Evolutionary conservation across 2,113 vertebrate species (phyloP), one percentile per base, ranked within the genome.

Genomic region (Pseudorhombus dupliciocellatus): DNA sequence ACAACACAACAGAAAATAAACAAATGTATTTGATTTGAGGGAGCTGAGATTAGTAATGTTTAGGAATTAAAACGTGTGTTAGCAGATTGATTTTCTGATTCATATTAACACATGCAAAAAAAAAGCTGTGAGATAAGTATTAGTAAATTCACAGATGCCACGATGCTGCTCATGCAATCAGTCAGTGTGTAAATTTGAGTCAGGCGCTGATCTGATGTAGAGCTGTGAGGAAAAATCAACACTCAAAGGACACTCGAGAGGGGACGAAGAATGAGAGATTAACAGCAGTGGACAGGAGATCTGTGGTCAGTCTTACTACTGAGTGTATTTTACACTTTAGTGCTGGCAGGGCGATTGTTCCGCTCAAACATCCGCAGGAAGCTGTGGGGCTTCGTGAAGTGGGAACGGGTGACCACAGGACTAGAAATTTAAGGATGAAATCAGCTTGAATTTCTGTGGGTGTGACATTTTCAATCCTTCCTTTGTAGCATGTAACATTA

Each of bases 291-390:
- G 76, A 74, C 73, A 79, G 73, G 53, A 74, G 83, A 67, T 83
- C 63, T 77, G 67, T 31, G 70, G 77, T 84, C 77, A 84, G 79
- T 95, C 96, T 97, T 97, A 97, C 96, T 88, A 94, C 85, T 87
- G 83, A 90, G 91, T 81, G 92, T 90, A 93, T 93, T 91, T 92
- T 96, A 94, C 95, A 77, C 94, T 94, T 92, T 94, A 92, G 79
- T 90, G 92, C 84, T 91, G 92, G 75, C 66, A 62, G 90, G 25
- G 84, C 90, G 95, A 95, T 94, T 96, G 93, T 93, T 96, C 94
- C 90, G 92, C 66, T 93, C 93, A 92, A 97, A 90, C 85, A 91
- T 96, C 94, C 94, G 93, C 90, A 96, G 93, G 91, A 99, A 92
- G 75, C 85, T 86, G 81, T 88, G 93, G 68, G 94, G 81, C 93